Percentiles rank a stretch among this genome's conserved stretches.
Conservation (phyloP, 2,888 invertebrate species). For the Lottia gigantea region DNA sequence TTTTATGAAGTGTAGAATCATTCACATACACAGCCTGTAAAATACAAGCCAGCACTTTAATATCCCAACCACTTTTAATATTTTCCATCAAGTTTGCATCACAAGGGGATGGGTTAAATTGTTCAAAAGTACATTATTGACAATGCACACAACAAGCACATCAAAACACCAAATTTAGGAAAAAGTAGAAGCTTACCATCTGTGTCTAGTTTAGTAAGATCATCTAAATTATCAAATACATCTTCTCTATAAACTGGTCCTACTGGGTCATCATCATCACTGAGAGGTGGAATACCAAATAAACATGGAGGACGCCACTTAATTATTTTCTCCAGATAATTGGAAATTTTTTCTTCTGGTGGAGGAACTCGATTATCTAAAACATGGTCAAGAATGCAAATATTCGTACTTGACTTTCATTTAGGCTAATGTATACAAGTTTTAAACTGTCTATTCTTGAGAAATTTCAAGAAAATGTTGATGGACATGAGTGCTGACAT, state of each 20-base stretch:
- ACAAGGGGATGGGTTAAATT: too few relatives aligned
- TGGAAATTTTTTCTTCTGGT: slow-evolving; percentile 40
- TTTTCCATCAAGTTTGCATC: neutral
- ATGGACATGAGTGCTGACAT: too few relatives aligned
- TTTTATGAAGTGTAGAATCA: too few relatives aligned
- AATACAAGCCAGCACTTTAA: too few relatives aligned
- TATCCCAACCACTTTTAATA: neutral
- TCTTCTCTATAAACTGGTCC: slow-evolving; percentile 23
- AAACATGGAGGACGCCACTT: slow-evolving; percentile 51
- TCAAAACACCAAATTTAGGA: too few relatives aligned
- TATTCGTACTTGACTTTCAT: too few relatives aligned
- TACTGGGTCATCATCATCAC: slow-evolving; percentile 35
- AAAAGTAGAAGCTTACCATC: neutral
- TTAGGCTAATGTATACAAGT: too few relatives aligned
- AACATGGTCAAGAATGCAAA: neutral
- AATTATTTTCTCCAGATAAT: slow-evolving; percentile 44
- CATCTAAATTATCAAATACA: slow-evolving; percentile 23
- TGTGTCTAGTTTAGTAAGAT: slow-evolving; percentile 10
- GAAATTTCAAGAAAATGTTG: neutral
- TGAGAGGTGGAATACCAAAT: slow-evolving; percentile 38
- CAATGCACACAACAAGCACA: too few relatives aligned
- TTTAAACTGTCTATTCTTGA: neutral
- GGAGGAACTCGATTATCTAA: slow-evolving; percentile 46
- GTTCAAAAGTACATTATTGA: too few relatives aligned
- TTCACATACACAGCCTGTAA: too few relatives aligned